Percentiles rank a stretch among this genome's conserved stretches.
phyloP scores from a whole-genome alignment of 2,888 invertebrate species.

The Morinoia aosen region DNA sequence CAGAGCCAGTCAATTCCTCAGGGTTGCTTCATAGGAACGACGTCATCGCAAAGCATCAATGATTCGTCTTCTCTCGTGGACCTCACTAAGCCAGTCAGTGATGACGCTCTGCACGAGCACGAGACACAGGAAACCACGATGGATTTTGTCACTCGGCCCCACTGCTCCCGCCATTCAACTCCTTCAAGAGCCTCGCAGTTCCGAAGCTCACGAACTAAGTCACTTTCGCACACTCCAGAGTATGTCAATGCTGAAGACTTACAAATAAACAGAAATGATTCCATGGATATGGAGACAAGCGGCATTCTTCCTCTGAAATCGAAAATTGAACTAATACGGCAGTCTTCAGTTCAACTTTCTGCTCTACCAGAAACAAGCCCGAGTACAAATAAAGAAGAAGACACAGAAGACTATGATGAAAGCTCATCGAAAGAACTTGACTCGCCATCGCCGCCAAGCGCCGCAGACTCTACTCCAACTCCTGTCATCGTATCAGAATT shows the following conservation, averaged over 20 bases:
- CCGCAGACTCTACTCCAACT: slow-evolving; percentile 55
- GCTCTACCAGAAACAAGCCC: neutral
- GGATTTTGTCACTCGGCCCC: neutral
- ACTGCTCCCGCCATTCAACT: slow-evolving; percentile 35
- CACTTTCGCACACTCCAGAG: slow-evolving; percentile 21
- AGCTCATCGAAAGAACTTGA: neutral
- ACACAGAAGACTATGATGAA: neutral
- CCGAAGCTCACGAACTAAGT: neutral
- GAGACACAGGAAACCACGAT: neutral
- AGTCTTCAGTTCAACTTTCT: neutral
- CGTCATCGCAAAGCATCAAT: slow-evolving; percentile 52
- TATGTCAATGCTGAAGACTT: slow-evolving; percentile 39
- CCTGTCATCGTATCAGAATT: slow-evolving; percentile 41
- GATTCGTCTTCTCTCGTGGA: slow-evolving; percentile 63
- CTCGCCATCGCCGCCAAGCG: neutral
- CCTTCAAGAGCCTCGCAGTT: slow-evolving; percentile 34
- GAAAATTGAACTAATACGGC: neutral
- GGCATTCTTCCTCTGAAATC: neutral
- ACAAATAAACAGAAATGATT: neutral
- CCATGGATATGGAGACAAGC: neutral
- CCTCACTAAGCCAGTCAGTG: slow-evolving; percentile 60
- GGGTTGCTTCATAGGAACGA: slow-evolving; percentile 31
- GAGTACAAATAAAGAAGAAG: neutral
- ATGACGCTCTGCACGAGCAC: slow-evolving; percentile 37
- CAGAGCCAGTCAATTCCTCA: slow-evolving; percentile 37